A percentile compares a stretch with the other conserved stretches of the same genome.
These are phyloP conservation scores for Epizoanthus illoricatus DNA, from an alignment of 92 coral and sea anemone genomes.

Conservation along the genomic window DNA sequence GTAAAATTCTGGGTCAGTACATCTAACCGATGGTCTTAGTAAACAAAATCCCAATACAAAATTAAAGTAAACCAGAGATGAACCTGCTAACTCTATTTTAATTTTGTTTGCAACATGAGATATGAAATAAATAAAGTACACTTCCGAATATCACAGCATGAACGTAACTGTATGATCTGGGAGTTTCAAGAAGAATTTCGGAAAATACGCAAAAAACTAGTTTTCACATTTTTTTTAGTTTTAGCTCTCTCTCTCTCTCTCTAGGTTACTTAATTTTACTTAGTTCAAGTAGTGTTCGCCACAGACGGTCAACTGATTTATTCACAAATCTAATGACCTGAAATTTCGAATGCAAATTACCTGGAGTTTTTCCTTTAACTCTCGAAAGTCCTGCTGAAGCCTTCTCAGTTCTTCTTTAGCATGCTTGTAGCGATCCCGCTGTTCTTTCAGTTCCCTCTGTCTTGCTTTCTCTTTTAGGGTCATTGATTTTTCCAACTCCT, in stretches of 20 bases:
- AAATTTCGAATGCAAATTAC: conserved; percentile 33
- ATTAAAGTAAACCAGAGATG: not conserved
- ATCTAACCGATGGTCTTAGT: no score
- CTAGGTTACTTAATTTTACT: no score
- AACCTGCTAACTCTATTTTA: not conserved
- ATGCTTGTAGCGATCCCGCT: conserved; percentile 74
- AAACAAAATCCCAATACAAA: no score
- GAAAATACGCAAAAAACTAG: no score
- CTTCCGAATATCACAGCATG: no score
- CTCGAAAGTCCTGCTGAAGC: conserved; percentile 69
- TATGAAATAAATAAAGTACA: not conserved
- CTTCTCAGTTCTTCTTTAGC: conserved; percentile 65
- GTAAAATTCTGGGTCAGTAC: no score
- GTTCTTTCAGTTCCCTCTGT: conserved; percentile 84
- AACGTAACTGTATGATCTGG: no score
- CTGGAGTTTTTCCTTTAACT: conserved; percentile 75
- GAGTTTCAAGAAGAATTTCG: no score
- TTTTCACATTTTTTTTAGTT: no score
- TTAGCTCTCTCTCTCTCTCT: no score
- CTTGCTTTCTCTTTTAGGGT: conserved; percentile 81
- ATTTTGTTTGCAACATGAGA: not conserved
- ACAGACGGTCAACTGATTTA: not conserved
- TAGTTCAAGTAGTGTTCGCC: not conserved
- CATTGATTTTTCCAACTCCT: conserved; percentile 90
- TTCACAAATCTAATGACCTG: not conserved